A percentile compares a stretch with the other conserved stretches of the same genome.
phyloP scores from a whole-genome alignment of 1,140 invertebrate species.

The Calephelis nemesis region DNA sequence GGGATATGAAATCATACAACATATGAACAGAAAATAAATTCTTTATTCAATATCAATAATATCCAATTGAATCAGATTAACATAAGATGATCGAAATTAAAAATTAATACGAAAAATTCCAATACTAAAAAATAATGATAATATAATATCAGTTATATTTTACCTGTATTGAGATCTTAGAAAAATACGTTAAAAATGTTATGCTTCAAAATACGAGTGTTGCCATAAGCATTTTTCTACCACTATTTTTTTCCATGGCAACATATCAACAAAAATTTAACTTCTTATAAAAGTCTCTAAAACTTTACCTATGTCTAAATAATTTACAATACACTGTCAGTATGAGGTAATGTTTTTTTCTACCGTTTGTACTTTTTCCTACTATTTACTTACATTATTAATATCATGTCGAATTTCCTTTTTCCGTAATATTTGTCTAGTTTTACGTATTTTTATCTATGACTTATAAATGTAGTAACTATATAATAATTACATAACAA shows the following conservation, averaged over 20 bases:
- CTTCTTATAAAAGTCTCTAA: constrained; percentile 46
- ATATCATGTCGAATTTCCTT: constrained; percentile 48
- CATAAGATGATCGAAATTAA: constrained; percentile 47
- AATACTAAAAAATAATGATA: constrained; percentile 32
- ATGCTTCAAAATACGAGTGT: constrained; percentile 45
- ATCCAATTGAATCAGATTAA: constrained; percentile 75
- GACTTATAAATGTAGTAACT: constrained; percentile 74
- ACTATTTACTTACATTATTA: constrained; percentile 52
- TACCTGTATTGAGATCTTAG: constrained; percentile 63
- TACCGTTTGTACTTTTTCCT: constrained; percentile 60
- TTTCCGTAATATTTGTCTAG: constrained; percentile 48
- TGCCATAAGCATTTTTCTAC: constrained; percentile 36
- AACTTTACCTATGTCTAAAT: constrained; percentile 38
- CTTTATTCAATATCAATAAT: constrained; percentile 74
- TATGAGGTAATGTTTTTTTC: constrained; percentile 61
- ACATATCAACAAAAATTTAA: constrained; percentile 30
- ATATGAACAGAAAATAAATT: constrained; percentile 74
- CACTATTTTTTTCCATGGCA: constrained; percentile 29
- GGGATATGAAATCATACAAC: constrained; percentile 38
- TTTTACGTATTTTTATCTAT: constrained; percentile 54
- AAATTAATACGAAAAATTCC: constrained; percentile 44
- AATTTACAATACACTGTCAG: constrained; percentile 70
- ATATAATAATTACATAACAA: constrained; percentile 66
- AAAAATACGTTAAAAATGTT: constrained; percentile 64
- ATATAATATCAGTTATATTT: constrained; percentile 27